Percentiles rank a stretch among this genome's conserved stretches.
phyloP scores from a whole-genome alignment of 1,140 invertebrate genomes.

The Temnothorax longispinosus region DNA sequence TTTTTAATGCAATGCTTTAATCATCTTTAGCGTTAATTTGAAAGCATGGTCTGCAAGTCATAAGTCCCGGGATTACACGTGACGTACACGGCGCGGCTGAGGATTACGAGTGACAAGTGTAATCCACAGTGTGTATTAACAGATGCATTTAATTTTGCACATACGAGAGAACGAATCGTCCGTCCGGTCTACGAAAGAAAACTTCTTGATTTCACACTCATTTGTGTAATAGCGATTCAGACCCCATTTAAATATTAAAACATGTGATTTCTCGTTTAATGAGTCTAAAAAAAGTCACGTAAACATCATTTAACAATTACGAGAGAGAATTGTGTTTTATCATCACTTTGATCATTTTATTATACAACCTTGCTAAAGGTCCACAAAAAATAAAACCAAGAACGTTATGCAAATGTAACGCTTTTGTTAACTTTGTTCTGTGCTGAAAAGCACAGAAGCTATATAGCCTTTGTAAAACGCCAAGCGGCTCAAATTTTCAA shows the following conservation, averaged over 20 bases:
- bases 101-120: constrained; percentile 28
- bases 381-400: not conserved
- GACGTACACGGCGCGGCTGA: constrained; percentile 1
- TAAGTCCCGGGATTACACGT: constrained; percentile 35
- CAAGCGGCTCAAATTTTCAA: not conserved
- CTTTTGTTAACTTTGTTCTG: not conserved
- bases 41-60: constrained; percentile 10
- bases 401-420: constrained; percentile 16
- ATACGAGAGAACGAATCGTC: not conserved
- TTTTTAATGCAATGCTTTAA: not conserved
- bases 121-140: constrained; percentile 40
- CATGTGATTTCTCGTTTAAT: not conserved
- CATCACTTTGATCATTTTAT: not conserved
- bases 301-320: constrained; percentile 22
- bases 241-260: not conserved
- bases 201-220: not conserved
- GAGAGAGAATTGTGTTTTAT: not conserved
- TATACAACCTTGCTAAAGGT: not conserved
- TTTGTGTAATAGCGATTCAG: not conserved
- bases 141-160: constrained; percentile 41
- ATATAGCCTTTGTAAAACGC: not conserved
- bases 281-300: not conserved
- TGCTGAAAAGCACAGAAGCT: not conserved
- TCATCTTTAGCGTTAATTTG: constrained; percentile 38
- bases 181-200: not conserved